phyloP scores from a whole-genome alignment of 2,888 invertebrate species.

The Apoderus coryli region DNA sequence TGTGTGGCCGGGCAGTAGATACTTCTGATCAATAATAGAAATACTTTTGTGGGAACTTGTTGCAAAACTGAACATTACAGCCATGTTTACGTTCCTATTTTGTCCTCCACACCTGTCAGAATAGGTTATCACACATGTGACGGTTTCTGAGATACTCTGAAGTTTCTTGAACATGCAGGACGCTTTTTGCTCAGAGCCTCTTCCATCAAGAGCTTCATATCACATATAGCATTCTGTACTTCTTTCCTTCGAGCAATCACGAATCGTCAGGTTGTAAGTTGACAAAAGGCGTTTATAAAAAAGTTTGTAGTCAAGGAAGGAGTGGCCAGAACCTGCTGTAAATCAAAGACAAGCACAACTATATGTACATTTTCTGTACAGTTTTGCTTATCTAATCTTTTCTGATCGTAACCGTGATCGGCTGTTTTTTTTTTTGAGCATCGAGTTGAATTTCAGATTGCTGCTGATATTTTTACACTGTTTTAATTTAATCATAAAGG shows the following conservation, averaged over 20 bases:
- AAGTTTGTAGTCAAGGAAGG: constrained; percentile 13
- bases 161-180: constrained; percentile 11
- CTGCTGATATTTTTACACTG: not conserved
- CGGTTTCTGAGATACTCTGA: constrained; percentile 9
- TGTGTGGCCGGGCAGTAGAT: constrained; percentile 15
- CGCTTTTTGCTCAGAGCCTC: constrained; percentile 5
- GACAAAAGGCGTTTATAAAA: constrained; percentile 15
- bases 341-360: constrained; percentile 10
- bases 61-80: constrained; percentile 14
- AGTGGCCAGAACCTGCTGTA: constrained; percentile 12
- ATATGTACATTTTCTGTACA: constrained; percentile 7
- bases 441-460: not conserved
- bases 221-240: constrained; percentile 8
- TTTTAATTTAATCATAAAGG: constrained; percentile 5
- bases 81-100: constrained; percentile 17
- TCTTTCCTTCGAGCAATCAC: constrained; percentile 9
- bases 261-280: constrained; percentile 12
- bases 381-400: constrained; percentile 4
- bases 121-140: constrained; percentile 13
- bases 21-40: constrained; percentile 15
- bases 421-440: constrained; percentile 1
- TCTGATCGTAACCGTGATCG: too few relatives aligned
- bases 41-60: too few relatives aligned
- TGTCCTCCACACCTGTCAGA: constrained; percentile 18
- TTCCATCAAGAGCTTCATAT: constrained; percentile 10